Evolutionary conservation across 2,888 invertebrate genomes (phyloP).

Genomic region (Cephus spinipes): DNA sequence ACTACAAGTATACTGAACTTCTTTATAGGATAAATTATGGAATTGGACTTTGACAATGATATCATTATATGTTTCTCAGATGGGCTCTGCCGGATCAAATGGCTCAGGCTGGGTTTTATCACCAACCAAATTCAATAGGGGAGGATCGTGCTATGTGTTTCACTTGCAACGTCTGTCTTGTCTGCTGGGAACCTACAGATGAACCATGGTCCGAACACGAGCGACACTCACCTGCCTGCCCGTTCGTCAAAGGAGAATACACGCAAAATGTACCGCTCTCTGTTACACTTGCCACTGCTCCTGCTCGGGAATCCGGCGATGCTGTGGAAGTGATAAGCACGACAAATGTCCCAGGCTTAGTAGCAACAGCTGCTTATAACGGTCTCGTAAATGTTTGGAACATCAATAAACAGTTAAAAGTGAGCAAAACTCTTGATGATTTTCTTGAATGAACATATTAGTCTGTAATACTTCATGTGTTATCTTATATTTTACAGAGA

Average conservation of each 20-base stretch:
- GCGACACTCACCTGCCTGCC: conserved; percentile 92
- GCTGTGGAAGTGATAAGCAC: conserved; percentile 58
- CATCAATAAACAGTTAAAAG: conserved; percentile 79
- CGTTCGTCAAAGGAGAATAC: conserved; percentile 93
- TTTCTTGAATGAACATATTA: neutral
- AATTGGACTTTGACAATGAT: neutral
- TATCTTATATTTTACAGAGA: conserved; percentile 58
- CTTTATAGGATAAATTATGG: neutral
- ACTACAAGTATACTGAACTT: conserved; percentile 81
- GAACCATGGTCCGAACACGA: conserved; percentile 98
- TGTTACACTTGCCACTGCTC: conserved; percentile 67
- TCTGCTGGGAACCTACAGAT: conserved; percentile 97
- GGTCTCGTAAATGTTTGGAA: conserved; percentile 84
- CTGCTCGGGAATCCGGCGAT: conserved; percentile 64
- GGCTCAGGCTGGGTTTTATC: conserved; percentile 97
- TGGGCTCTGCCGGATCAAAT: conserved; percentile 96
- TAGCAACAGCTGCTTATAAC: conserved; percentile 68
- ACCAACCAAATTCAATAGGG: conserved; percentile 89
- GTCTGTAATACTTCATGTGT: neutral
- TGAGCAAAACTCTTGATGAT: conserved; percentile 38
- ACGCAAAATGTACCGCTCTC: conserved; percentile 95
- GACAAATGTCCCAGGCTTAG: conserved; percentile 61
- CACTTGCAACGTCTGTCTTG: conserved; percentile 93
- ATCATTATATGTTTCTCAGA: conserved; percentile 66
- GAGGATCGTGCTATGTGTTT: conserved; percentile 97